These are phyloP conservation scores for Elephantulus edwardii DNA, from an alignment of 2,113 vertebrate genomes.

Conservation along the genomic window DNA sequence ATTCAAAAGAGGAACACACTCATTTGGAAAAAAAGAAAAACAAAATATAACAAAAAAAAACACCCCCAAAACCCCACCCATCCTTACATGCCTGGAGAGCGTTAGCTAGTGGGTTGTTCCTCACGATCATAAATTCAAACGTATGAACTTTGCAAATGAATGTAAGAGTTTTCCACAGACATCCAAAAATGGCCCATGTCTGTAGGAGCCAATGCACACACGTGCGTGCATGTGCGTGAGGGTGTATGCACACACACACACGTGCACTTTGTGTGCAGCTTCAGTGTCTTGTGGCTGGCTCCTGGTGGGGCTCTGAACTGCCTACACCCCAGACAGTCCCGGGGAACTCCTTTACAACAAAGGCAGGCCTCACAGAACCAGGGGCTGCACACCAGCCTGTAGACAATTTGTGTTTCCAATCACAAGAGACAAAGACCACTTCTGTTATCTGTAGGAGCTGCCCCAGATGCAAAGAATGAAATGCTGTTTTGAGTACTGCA, in stretches of 20 bases:
- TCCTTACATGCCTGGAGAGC: not conserved
- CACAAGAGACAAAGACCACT: not conserved
- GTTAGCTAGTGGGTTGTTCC: not conserved
- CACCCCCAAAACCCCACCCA: too few relatives aligned
- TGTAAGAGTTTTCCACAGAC: not conserved
- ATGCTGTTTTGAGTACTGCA: conserved; percentile 43
- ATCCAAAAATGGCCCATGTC: not conserved
- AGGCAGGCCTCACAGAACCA: not conserved
- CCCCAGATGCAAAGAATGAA: not conserved
- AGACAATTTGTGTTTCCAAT: conserved; percentile 25
- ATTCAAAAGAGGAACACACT: not conserved
- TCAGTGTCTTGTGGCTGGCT: not conserved
- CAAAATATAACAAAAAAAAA: too few relatives aligned
- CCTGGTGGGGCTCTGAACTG: not conserved
- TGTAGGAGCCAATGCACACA: not conserved
- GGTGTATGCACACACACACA: accelerated
- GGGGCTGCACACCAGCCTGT: not conserved
- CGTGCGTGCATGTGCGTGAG: accelerated
- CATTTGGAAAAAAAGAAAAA: not conserved
- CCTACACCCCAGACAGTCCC: not conserved
- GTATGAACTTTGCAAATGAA: conserved; percentile 40
- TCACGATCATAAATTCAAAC: not conserved
- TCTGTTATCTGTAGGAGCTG: not conserved
- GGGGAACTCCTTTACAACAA: not conserved
- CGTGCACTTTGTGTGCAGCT: too few relatives aligned